These are phyloP conservation scores for Odobenus rosmarus DNA, from an alignment of 2,113 vertebrate species.

Conservation along the genomic window DNA sequence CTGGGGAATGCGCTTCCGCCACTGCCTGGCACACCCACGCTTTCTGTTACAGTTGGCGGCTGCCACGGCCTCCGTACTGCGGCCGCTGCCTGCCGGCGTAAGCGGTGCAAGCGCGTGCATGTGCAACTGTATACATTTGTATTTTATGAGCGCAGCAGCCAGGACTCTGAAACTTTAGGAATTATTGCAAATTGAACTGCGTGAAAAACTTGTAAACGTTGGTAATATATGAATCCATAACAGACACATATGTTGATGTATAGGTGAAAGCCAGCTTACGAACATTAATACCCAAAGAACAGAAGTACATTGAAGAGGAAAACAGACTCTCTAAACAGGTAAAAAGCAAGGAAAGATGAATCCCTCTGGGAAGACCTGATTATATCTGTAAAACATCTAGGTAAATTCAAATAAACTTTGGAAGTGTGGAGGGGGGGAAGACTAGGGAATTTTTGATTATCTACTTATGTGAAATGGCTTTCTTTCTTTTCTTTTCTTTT, in stretches of 20 bases:
- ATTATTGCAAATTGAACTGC: slow-evolving; percentile 77
- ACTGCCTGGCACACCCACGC: slow-evolving; percentile 86
- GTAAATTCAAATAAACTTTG: slow-evolving; percentile 77
- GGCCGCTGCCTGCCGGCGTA: slow-evolving; percentile 63
- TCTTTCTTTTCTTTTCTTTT: background rate
- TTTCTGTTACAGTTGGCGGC: slow-evolving; percentile 68
- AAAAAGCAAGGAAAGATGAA: slow-evolving; percentile 85
- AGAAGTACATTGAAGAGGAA: slow-evolving; percentile 99
- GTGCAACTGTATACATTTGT: slow-evolving; percentile 72
- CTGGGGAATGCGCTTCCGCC: slow-evolving; percentile 85
- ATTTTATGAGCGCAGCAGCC: slow-evolving; percentile 70
- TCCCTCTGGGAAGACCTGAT: slow-evolving; percentile 79
- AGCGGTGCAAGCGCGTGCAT: slow-evolving; percentile 64
- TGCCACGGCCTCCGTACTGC: background rate
- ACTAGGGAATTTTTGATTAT: slow-evolving; percentile 53
- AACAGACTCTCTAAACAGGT: slow-evolving; percentile 99
- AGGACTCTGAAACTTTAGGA: slow-evolving; percentile 78
- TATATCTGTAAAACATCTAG: slow-evolving; percentile 72
- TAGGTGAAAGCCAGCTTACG: slow-evolving; percentile 98
- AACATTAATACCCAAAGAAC: slow-evolving; percentile 96
- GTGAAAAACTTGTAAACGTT: slow-evolving; percentile 71
- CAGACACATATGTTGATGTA: slow-evolving; percentile 82
- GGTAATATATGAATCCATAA: slow-evolving; percentile 73
- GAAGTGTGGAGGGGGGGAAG: slow-evolving; percentile 51
- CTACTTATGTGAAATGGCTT: slow-evolving; percentile 58